Conservation (phyloP, 2,888 invertebrate species). For the Ectemnius continuus region DNA sequence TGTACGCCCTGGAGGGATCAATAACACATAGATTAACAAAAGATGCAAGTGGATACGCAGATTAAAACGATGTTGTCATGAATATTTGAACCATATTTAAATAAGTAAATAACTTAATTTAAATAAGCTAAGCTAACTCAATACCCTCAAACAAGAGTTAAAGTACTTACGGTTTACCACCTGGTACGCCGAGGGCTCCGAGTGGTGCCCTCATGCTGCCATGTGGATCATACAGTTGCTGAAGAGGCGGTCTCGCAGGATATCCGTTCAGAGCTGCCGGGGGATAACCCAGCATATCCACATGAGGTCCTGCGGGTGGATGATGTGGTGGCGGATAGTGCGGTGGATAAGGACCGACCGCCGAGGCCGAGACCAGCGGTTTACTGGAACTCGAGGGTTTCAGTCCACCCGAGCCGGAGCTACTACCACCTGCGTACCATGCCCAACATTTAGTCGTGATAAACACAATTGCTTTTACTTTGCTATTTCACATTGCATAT, state of each 20-base stretch:
- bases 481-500: constrained; percentile 16
- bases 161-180: constrained; percentile 90
- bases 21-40: neutral
- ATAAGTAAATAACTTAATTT: neutral
- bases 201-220: constrained; percentile 84
- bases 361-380: constrained; percentile 76
- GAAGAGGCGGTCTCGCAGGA: constrained; percentile 82
- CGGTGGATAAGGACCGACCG: constrained; percentile 76
- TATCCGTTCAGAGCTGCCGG: constrained; percentile 83
- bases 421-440: constrained; percentile 78
- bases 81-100: too few species aligned
- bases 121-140: too few species aligned
- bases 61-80: neutral
- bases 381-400: constrained; percentile 80
- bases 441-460: constrained; percentile 29
- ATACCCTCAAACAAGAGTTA: constrained; percentile 3
- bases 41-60: neutral
- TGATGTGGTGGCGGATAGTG: constrained; percentile 77
- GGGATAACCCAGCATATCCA: constrained; percentile 79
- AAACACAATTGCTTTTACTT: neutral
- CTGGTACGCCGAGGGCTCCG: constrained; percentile 84
- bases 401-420: constrained; percentile 78
- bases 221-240: constrained; percentile 85
- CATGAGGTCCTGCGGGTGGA: constrained; percentile 76
- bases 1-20: constrained; percentile 87